Base-by-base conservation (phyloP, 2,888 invertebrate species). In the Mactromeris polynyma region DNA sequence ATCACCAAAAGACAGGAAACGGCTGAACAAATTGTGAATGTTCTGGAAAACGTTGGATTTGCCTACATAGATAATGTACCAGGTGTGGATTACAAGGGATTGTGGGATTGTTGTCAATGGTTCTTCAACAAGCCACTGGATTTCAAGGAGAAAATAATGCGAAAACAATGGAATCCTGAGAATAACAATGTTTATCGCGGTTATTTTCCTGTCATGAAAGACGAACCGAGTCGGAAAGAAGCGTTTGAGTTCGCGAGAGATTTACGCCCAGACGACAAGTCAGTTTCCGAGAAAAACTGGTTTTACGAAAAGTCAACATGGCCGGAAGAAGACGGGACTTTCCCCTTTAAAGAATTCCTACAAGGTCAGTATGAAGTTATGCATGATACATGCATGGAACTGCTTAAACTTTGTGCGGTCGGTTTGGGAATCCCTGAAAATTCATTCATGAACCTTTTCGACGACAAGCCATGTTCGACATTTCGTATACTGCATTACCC, bases 401-500 rank as follows among this genome's bases (percentile, higher is more conserved):
- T 94, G 21, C 88, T 93, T 0, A 91, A 92, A n/a, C 80, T 94
- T 19, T 85, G 91, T 51, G 90, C 93, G 6, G 73, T 92, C 33
- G 94, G 94, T 0, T 88, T 93, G 2, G 94, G 93, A 17, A 89
- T 94, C 11, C 91, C 92, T 14, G 94, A 94, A 78, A 87, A 92
- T 64, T 90, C 92, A 21, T 94, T 94, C 79, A 91, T 88, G 31
- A 84, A 87, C 26, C 86, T 93, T n/a, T 94, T 94, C 83, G 84
- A 81, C 2, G 91, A 92, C 3, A 92, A 93, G 58, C 93, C 93
- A 2, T 88, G 93, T 73, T 94, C 94, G 1, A 94, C 94, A 21
- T 93, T 94, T 14, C 89, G 94, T 11, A 77, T 94, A 80, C 86
- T 93, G 77, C 94, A 94, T 78, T 94, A 94, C 83, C 94, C 94